Percentiles rank a stretch among this genome's conserved stretches.
Evolutionary conservation across 2,797 vertebrate genomes (phyloP).

Genomic region (Betta splendens): DNA sequence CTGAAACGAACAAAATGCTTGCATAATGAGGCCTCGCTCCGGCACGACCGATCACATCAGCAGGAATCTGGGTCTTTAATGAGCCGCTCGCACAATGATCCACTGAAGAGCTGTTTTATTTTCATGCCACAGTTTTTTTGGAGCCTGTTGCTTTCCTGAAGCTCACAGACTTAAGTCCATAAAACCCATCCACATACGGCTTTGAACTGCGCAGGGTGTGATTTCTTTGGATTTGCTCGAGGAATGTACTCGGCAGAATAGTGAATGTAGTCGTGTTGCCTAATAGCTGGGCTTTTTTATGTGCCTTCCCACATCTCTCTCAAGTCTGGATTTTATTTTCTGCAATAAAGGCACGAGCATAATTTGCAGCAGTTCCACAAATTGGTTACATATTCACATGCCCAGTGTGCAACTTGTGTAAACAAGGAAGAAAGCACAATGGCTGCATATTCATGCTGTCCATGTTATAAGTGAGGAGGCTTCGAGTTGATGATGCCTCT

Average conservation of each 20-base stretch:
- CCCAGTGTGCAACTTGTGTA: conserved; percentile 7
- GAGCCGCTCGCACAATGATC: conserved; percentile 41
- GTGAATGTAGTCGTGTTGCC: conserved; percentile 4
- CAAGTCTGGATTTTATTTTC: conserved; percentile 67
- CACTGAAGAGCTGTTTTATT: conserved; percentile 19
- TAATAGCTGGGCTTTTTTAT: conserved; percentile 8
- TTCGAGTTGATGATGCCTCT: conserved; percentile 45
- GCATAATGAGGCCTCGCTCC: conserved; percentile 42
- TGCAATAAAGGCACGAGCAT: conserved; percentile 24
- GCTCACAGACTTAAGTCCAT: conserved; percentile 55
- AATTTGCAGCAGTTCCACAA: conserved; percentile 30
- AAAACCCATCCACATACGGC: conserved; percentile 57
- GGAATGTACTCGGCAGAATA: conserved; percentile 7
- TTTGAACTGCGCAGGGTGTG: conserved; percentile 35
- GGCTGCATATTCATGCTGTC: conserved; percentile 45
- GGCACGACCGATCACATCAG: conserved; percentile 43
- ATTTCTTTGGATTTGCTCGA: conserved; percentile 10
- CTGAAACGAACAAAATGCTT: conserved; percentile 53
- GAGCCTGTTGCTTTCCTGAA: conserved; percentile 58
- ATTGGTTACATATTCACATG: conserved; percentile 38
- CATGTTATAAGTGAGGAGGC: conserved; percentile 33
- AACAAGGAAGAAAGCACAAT: conserved; percentile 40
- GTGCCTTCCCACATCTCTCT: conserved; percentile 20
- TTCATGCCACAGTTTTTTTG: conserved; percentile 35
- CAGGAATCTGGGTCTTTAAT: conserved; percentile 56